phyloP scores from a whole-genome alignment of 2,888 invertebrate genomes.

The Psylliodes chrysocephalus region DNA sequence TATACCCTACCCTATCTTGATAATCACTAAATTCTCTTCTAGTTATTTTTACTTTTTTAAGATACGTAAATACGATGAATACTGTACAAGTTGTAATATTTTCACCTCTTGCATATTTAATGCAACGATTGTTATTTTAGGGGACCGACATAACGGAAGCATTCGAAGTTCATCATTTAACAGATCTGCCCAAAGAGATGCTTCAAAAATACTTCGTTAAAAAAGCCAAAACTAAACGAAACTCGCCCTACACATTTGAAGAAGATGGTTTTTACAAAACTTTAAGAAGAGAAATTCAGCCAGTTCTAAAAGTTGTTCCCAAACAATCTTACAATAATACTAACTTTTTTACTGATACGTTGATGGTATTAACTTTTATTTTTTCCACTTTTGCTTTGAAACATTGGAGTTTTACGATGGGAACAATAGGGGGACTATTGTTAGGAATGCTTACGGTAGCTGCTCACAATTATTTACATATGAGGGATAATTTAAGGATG shows the following conservation, averaged over 20 bases:
- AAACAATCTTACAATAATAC: slow-evolving; percentile 58
- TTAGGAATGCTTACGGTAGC: slow-evolving; percentile 71
- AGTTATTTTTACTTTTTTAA: no score
- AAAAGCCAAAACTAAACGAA: slow-evolving; percentile 72
- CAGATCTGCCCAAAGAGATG: slow-evolving; percentile 65
- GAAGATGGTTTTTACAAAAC: slow-evolving; percentile 80
- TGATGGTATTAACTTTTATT: slow-evolving; percentile 57
- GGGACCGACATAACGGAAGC: slow-evolving; percentile 85
- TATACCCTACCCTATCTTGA: no score
- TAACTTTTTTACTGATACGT: slow-evolving; percentile 61
- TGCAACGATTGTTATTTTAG: no score
- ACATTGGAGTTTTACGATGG: slow-evolving; percentile 62
- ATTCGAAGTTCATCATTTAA: slow-evolving; percentile 79
- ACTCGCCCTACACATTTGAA: slow-evolving; percentile 78
- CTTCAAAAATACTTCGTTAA: slow-evolving; percentile 74
- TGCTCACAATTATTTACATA: slow-evolving; percentile 83
- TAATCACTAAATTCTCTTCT: no score
- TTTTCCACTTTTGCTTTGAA: slow-evolving; percentile 52
- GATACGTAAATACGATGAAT: no score
- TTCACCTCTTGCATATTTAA: no score
- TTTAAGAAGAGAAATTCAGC: slow-evolving; percentile 69
- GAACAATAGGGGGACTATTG: slow-evolving; percentile 67
- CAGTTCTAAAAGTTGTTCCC: slow-evolving; percentile 67
- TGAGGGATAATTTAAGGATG: slow-evolving; percentile 81
- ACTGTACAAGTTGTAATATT: no score